Evolutionary conservation across 2,113 vertebrate species (phyloP).

Genomic region (human): DNA sequence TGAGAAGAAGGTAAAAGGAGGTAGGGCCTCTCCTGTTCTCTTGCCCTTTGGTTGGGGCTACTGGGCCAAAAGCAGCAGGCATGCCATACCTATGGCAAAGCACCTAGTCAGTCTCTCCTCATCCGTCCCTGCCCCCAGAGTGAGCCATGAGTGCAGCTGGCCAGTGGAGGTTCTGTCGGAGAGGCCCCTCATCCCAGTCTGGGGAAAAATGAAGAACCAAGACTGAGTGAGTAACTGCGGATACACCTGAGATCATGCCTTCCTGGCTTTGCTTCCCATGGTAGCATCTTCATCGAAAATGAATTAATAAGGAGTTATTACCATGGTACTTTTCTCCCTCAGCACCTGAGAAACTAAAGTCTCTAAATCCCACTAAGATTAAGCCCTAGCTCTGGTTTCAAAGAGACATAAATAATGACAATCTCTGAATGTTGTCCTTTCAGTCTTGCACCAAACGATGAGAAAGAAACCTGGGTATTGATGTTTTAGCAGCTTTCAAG

Average conservation of each 20-base stretch:
- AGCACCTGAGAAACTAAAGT: slow-evolving; percentile 30
- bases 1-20: not conserved
- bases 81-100: not conserved
- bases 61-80: not conserved
- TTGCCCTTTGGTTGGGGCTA: not conserved
- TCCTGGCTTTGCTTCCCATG: not conserved
- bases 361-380: slow-evolving; percentile 58
- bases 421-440: not conserved
- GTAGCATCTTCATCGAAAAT: not conserved
- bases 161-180: not conserved
- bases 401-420: slow-evolving; percentile 57
- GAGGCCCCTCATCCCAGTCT: too few species aligned
- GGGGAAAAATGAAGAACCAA: not conserved
- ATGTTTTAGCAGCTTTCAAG: not conserved
- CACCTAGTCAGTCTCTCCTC: not conserved
- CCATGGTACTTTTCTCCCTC: slow-evolving; percentile 29
- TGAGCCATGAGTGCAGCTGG: not conserved
- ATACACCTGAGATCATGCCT: not conserved
- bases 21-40: not conserved
- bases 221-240: not conserved
- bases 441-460: not conserved
- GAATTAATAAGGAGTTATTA: slow-evolving; percentile 61
- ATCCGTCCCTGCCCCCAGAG: not conserved
- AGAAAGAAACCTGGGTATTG: not conserved
- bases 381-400: slow-evolving; percentile 42